Percentiles rank a stretch among this genome's conserved stretches.
phyloP scores from a whole-genome alignment of 2,888 invertebrate species.

The Caenorhabditis sp. region DNA sequence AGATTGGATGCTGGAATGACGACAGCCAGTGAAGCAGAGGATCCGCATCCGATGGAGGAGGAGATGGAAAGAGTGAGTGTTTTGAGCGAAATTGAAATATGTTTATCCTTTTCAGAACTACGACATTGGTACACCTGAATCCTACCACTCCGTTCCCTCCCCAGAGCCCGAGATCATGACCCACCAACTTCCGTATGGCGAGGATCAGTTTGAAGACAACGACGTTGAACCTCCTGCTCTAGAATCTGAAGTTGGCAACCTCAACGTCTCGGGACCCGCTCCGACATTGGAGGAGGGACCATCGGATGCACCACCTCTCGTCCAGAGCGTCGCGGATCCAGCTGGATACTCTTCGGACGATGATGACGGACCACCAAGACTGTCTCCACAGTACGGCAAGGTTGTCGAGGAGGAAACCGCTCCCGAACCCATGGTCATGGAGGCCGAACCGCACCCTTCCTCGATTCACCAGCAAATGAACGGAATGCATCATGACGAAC shows the following conservation, averaged over 20 bases:
- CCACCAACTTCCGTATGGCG: neutral
- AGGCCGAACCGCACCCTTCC: neutral
- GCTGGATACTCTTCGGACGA: constrained; percentile 53
- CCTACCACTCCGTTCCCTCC: constrained; percentile 26
- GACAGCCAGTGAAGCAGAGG: constrained; percentile 12
- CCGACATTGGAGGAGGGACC: neutral
- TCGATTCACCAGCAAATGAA: constrained; percentile 8
- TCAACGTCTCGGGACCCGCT: constrained; percentile 6
- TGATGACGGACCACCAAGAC: constrained; percentile 69
- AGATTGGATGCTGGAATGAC: constrained; percentile 23
- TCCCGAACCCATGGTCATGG: neutral
- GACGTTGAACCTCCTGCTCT: constrained; percentile 58
- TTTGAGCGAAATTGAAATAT: neutral
- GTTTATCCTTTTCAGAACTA: constrained; percentile 22
- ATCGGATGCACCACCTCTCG: constrained; percentile 1
- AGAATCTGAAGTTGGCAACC: constrained; percentile 28
- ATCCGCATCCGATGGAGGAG: neutral
- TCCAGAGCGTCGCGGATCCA: neutral
- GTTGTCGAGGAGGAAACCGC: constrained; percentile 35
- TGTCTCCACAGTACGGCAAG: constrained; percentile 64
- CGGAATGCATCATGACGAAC: constrained; percentile 4
- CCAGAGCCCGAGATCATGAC: constrained; percentile 12
- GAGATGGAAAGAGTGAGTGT: constrained; percentile 17
- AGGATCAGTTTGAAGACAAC: constrained; percentile 29
- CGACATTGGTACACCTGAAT: constrained; percentile 38